These are phyloP conservation scores for Schizaphis graminum DNA, from an alignment of 2,888 invertebrate species.

Conservation along the genomic window DNA sequence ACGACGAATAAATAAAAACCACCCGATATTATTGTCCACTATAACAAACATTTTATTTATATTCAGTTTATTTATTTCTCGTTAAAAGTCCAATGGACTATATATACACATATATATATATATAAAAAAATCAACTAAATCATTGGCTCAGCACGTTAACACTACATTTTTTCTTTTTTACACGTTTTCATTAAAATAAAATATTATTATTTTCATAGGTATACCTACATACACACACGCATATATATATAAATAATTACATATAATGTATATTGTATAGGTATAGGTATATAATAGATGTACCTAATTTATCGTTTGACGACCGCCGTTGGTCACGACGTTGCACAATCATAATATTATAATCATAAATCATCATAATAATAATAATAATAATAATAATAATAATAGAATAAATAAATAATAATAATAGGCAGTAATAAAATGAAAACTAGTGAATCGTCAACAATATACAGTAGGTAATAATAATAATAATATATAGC, in stretches of 20 bases:
- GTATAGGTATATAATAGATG: not conserved
- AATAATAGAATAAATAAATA: conserved; percentile 31
- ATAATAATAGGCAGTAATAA: conserved; percentile 32
- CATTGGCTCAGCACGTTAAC: conserved; percentile 60
- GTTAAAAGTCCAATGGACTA: conserved; percentile 16
- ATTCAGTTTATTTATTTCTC: conserved; percentile 28
- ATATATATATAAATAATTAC: not conserved
- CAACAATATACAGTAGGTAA: conserved; percentile 54
- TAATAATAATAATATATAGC: conserved; percentile 47
- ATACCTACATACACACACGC: not conserved
- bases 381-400: conserved; percentile 36
- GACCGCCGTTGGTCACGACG: not conserved
- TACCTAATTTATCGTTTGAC: not conserved
- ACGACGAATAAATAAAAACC: conserved; percentile 29
- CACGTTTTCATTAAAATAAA: conserved; percentile 47
- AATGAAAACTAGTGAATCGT: conserved; percentile 52
- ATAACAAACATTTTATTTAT: conserved; percentile 58
- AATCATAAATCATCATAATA: conserved; percentile 39
- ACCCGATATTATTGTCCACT: conserved; percentile 32
- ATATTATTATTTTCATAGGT: conserved; percentile 23
- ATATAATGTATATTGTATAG: conserved; percentile 9
- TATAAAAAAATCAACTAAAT: conserved; percentile 62
- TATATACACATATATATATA: conserved; percentile 40
- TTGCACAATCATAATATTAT: conserved; percentile 2
- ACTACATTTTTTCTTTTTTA: conserved; percentile 52